Conservation (phyloP, 2,113 vertebrate genomes). For the Cynoglossus semilaevis region DNA sequence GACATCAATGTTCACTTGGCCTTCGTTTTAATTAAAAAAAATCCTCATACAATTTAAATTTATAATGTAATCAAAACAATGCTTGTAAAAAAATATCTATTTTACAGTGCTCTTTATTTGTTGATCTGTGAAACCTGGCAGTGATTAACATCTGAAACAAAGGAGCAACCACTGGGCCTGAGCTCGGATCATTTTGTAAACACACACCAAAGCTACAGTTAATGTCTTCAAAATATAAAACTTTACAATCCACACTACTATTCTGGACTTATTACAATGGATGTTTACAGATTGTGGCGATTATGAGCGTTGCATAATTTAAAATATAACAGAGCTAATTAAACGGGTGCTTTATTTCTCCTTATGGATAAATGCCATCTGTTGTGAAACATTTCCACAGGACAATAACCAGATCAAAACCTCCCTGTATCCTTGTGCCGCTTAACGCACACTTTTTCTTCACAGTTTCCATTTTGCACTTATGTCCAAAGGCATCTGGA, state of each 20-base stretch:
- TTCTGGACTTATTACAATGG: constrained; percentile 6
- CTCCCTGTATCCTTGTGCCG: constrained; percentile 35
- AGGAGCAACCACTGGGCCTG: no score
- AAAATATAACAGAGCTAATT: constrained; percentile 31
- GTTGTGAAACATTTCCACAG: constrained; percentile 33
- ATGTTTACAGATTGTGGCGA: constrained; percentile 18
- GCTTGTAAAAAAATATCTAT: no score
- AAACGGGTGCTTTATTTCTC: constrained; percentile 41
- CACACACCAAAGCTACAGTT: background rate
- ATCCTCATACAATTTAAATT: no score
- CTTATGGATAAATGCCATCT: constrained; percentile 29
- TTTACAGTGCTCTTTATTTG: no score
- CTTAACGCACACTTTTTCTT: constrained; percentile 38
- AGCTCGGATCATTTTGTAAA: no score
- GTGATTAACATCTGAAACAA: no score
- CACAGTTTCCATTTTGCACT: constrained; percentile 46
- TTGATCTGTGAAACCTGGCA: background rate
- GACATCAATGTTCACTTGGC: no score
- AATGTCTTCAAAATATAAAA: background rate
- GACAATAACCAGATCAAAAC: constrained; percentile 51
- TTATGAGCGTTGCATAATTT: constrained; percentile 30
- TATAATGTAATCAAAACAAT: no score
- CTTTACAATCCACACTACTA: constrained; percentile 1
- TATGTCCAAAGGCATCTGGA: constrained; percentile 59
- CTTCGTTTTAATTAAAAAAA: no score